Percentiles rank a stretch among this genome's conserved stretches.
These are phyloP conservation scores for Gephyroberyx darwinii DNA, from an alignment of 2,797 vertebrate genomes.

Conservation along the genomic window DNA sequence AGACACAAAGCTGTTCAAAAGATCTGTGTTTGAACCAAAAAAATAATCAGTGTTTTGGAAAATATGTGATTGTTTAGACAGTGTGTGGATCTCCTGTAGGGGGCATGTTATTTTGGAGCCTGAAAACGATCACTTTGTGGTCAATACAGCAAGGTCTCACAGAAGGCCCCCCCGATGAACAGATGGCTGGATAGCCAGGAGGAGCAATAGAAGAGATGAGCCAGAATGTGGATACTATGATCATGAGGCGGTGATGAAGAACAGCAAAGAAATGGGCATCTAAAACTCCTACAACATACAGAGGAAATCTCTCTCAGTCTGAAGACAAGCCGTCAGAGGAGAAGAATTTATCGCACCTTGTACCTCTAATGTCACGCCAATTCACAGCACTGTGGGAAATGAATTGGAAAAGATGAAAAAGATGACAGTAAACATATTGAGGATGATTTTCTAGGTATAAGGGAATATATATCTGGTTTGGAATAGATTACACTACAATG, in stretches of 20 bases:
- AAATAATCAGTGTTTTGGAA: constrained; percentile 66
- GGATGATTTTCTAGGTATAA: constrained; percentile 59
- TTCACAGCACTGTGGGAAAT: constrained; percentile 59
- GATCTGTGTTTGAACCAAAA: constrained; percentile 29
- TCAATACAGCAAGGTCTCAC: constrained; percentile 55
- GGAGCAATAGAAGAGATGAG: constrained; percentile 57
- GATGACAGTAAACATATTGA: constrained; percentile 69
- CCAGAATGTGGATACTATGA: constrained; percentile 52
- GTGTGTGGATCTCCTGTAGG: constrained; percentile 55
- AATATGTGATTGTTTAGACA: constrained; percentile 47
- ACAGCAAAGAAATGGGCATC: constrained; percentile 49
- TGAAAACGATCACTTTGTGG: constrained; percentile 60
- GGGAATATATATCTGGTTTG: constrained; percentile 50
- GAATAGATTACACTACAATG: constrained; percentile 48
- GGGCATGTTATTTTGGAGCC: constrained; percentile 25
- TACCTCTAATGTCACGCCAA: constrained; percentile 66
- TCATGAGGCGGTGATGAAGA: constrained; percentile 56
- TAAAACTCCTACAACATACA: constrained; percentile 37
- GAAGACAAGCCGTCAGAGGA: constrained; percentile 36
- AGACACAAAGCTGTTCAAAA: constrained; percentile 50
- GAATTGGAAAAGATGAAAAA: constrained; percentile 57
- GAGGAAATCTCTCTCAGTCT: constrained; percentile 7
- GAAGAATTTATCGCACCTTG: constrained; percentile 47
- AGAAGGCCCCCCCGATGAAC: constrained; percentile 50
- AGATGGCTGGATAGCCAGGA: constrained; percentile 63